These are phyloP conservation scores for Oedothorax gibbosus DNA, from an alignment of 1,140 invertebrate species.

Conservation along the genomic window DNA sequence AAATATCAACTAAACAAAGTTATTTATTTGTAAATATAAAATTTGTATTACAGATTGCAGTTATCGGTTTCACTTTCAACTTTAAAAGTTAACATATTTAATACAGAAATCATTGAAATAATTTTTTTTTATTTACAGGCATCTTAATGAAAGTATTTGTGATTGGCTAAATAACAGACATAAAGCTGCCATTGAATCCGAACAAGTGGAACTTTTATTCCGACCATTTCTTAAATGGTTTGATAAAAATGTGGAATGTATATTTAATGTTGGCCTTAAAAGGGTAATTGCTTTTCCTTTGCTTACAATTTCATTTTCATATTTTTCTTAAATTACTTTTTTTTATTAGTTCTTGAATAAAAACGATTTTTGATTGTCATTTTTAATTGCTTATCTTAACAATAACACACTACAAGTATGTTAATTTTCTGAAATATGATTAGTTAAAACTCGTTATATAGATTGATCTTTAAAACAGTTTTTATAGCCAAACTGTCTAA, in stretches of 20 bases:
- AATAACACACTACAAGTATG: not conserved
- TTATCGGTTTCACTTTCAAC: not conserved
- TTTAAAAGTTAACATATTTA: not conserved
- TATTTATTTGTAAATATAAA: too few species aligned
- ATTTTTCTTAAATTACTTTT: not conserved
- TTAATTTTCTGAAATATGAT: not conserved
- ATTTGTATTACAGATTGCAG: not conserved
- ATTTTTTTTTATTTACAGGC: constrained; percentile 8
- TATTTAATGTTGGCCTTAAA: constrained; percentile 48
- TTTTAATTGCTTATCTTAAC: not conserved
- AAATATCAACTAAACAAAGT: too few species aligned
- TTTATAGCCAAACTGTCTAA: too few species aligned
- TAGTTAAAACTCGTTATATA: not conserved
- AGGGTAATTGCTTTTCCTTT: constrained; percentile 11
- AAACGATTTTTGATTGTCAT: not conserved
- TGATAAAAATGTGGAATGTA: constrained; percentile 52
- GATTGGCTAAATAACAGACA: constrained; percentile 37
- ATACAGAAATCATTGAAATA: not conserved
- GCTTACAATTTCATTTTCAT: not conserved
- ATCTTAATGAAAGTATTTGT: constrained; percentile 33
- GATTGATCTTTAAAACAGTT: not conserved
- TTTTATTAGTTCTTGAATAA: not conserved
- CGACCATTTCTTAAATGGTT: constrained; percentile 58
- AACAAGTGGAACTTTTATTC: constrained; percentile 30
- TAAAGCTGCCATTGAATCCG: not conserved